Percentiles rank a stretch among this genome's conserved stretches.
Conservation (phyloP, 1,140 invertebrate species). For the Chionoecetes opilio region DNA sequence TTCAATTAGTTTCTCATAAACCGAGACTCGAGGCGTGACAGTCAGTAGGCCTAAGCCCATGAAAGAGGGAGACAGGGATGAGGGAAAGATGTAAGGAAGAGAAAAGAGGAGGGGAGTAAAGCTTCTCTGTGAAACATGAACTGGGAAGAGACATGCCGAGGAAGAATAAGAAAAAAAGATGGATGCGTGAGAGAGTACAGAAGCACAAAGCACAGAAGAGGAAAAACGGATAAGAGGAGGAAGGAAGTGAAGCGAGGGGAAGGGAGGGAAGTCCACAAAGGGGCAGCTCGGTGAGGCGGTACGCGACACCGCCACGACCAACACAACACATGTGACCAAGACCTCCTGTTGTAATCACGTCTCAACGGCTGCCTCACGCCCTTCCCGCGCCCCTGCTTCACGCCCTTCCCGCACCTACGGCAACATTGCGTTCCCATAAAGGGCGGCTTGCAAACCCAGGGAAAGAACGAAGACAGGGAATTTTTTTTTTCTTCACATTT, state of each 20-base stretch:
- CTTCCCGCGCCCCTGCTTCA: background rate
- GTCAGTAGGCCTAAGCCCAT: background rate
- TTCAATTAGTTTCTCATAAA: slow-evolving; percentile 40
- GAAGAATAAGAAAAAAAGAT: background rate
- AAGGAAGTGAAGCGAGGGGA: background rate
- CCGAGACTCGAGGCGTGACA: background rate
- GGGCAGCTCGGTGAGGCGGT: background rate
- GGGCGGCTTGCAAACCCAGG: too few species aligned
- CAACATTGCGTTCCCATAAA: too few species aligned
- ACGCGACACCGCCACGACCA: background rate
- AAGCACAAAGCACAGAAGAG: slow-evolving; percentile 15
- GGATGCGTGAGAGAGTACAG: background rate
- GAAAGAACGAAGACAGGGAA: too few species aligned
- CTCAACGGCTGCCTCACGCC: background rate
- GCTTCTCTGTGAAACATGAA: background rate
- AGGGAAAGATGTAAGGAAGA: background rate
- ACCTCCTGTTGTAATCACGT: background rate
- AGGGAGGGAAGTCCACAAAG: background rate
- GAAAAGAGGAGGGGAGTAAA: background rate
- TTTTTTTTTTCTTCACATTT: too few species aligned
- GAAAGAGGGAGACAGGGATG: background rate
- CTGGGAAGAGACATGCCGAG: background rate
- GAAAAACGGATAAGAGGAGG: background rate
- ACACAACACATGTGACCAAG: background rate
- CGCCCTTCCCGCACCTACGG: too few species aligned